Conservation (phyloP, 2,888 invertebrate genomes). For the Coleophora flavipennella region DNA sequence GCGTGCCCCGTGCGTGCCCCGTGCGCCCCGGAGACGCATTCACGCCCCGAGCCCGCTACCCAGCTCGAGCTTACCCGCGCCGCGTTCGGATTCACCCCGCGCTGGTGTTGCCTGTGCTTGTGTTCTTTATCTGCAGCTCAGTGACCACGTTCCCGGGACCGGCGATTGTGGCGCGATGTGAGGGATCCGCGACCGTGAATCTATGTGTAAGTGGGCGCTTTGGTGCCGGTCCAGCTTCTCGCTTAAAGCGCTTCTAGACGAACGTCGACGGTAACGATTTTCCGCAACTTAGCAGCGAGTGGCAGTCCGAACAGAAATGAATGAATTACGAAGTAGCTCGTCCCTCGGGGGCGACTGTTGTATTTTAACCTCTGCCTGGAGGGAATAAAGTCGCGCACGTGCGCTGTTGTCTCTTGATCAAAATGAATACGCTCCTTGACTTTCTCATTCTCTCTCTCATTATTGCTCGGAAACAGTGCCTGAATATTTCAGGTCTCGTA, state of each 20-base stretch:
- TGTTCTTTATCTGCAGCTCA: slow-evolving; percentile 71
- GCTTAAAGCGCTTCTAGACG: slow-evolving; percentile 38
- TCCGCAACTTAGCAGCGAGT: slow-evolving; percentile 40
- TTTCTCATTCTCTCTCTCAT: slow-evolving; percentile 25
- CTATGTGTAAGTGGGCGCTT: slow-evolving; percentile 68
- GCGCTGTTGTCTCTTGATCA: slow-evolving; percentile 39
- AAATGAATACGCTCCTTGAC: slow-evolving; percentile 35
- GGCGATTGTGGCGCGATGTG: slow-evolving; percentile 76
- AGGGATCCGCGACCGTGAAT: slow-evolving; percentile 61
- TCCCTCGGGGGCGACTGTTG: slow-evolving; percentile 31
- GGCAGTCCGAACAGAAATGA: slow-evolving; percentile 48
- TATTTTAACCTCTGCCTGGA: slow-evolving; percentile 52
- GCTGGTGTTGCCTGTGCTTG: slow-evolving; percentile 57
- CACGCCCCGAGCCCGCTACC: slow-evolving; percentile 21
- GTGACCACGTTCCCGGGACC: slow-evolving; percentile 76
- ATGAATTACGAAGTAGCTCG: slow-evolving; percentile 46
- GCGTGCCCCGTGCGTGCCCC: slow-evolving; percentile 19
- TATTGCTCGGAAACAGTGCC: slow-evolving; percentile 25
- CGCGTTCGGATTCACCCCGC: slow-evolving; percentile 10
- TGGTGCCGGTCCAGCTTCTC: slow-evolving; percentile 41
- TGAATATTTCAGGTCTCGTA: slow-evolving; percentile 18
- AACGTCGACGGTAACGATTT: slow-evolving; percentile 43
- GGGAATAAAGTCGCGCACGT: slow-evolving; percentile 54
- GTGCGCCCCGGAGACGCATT: slow-evolving; percentile 20
- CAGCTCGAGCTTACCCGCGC: slow-evolving; percentile 18